These are phyloP conservation scores for Arctia plantaginis DNA, from an alignment of 2,888 invertebrate genomes.

Conservation along the genomic window DNA sequence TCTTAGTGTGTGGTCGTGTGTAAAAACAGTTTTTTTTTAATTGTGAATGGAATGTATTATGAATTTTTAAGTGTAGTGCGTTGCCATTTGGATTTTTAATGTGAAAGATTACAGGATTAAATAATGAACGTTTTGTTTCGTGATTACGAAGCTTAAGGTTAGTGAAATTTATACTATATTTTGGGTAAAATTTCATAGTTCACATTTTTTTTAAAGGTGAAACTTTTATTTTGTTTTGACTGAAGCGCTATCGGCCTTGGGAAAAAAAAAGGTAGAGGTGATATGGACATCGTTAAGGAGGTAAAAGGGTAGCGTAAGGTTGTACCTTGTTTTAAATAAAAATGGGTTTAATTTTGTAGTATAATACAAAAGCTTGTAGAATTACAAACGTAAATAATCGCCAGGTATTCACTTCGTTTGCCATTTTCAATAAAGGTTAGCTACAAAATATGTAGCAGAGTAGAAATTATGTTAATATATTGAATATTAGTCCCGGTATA, in stretches of 20 bases:
- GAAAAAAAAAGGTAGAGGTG: constrained; percentile 17
- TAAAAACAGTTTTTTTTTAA: constrained; percentile 18
- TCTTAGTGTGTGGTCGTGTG: constrained; percentile 38
- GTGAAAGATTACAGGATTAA: constrained; percentile 53
- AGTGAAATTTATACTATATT: constrained; percentile 36
- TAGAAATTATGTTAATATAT: constrained; percentile 20
- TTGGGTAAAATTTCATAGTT: constrained; percentile 24
- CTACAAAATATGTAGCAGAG: not conserved
- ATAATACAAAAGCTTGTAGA: not conserved
- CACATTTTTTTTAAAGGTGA: constrained; percentile 20
- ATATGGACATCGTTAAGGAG: constrained; percentile 15
- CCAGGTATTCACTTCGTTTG: not conserved
- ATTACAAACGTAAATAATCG: not conserved
- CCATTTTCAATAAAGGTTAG: not conserved
- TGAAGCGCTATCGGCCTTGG: constrained; percentile 14
- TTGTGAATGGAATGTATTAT: constrained; percentile 39
- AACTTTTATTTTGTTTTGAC: constrained; percentile 27
- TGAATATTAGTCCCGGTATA: constrained; percentile 35
- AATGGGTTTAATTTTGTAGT: constrained; percentile 3
- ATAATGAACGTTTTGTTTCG: constrained; percentile 56
- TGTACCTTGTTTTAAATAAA: constrained; percentile 11
- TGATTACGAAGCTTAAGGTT: constrained; percentile 50
- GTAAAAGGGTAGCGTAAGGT: constrained; percentile 14
- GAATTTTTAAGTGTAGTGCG: constrained; percentile 48
- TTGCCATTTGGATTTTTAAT: constrained; percentile 55